Conservation (phyloP, 2,113 vertebrate genomes). For the Deroptyus accipitrinus region DNA sequence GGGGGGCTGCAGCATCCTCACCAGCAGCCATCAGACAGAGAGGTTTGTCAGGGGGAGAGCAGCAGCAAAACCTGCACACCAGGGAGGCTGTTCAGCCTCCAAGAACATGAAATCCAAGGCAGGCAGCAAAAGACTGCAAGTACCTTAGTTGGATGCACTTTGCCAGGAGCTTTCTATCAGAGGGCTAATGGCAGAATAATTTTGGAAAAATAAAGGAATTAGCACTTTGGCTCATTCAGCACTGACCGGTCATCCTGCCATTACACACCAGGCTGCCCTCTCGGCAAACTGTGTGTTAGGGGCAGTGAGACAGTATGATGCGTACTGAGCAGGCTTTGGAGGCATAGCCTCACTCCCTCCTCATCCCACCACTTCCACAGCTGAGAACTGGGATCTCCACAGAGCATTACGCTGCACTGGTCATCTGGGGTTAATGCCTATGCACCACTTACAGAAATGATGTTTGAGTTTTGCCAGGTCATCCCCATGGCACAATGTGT, state of each 20-base stretch:
- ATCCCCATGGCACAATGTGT: background rate
- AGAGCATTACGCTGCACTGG: no score
- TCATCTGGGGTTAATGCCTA: background rate
- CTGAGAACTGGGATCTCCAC: background rate
- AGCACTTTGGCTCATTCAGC: background rate
- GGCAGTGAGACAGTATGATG: accelerated
- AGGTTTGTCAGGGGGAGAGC: background rate
- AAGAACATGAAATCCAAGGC: background rate
- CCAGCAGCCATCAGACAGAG: background rate
- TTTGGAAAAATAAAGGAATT: background rate
- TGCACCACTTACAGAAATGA: accelerated
- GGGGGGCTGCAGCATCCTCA: background rate
- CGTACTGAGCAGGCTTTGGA: background rate
- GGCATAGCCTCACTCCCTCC: background rate
- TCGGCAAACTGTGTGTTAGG: background rate
- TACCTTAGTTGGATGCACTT: background rate
- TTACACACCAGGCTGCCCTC: background rate
- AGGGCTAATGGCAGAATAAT: background rate
- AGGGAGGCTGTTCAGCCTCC: background rate
- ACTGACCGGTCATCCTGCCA: accelerated
- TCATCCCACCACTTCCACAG: background rate
- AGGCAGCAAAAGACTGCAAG: background rate
- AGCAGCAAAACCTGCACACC: background rate
- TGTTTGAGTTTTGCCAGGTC: background rate
- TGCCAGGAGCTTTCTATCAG: background rate